Conservation (phyloP, 2,888 invertebrate species). For the Pyrrhia umbra region DNA sequence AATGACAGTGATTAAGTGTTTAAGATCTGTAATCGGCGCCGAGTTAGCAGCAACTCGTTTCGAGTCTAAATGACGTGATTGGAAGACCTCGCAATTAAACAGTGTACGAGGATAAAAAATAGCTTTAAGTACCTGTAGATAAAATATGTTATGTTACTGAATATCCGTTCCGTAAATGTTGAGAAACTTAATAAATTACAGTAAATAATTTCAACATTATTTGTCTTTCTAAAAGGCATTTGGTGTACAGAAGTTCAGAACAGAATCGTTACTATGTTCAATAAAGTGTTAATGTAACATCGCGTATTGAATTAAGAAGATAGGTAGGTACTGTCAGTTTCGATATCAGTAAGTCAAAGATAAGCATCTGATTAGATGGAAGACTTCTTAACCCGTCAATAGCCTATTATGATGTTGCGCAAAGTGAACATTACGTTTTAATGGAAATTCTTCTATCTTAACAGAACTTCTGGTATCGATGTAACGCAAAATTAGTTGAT, state of each 20-base stretch:
- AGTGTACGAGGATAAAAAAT: constrained; percentile 37
- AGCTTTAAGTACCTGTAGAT: constrained; percentile 37
- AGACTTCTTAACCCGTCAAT: constrained; percentile 64
- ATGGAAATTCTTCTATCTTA: constrained; percentile 77
- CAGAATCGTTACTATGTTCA: constrained; percentile 19
- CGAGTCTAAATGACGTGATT: constrained; percentile 64
- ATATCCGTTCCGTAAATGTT: constrained; percentile 28
- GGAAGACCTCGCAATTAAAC: constrained; percentile 51
- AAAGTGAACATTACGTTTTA: constrained; percentile 78
- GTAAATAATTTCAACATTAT: constrained; percentile 39
- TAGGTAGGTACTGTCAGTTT: constrained; percentile 38
- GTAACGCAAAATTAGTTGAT: constrained; percentile 81
- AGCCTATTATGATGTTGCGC: constrained; percentile 73
- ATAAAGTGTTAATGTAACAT: constrained; percentile 40
- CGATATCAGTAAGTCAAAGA: constrained; percentile 52
- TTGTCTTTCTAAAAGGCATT: constrained; percentile 24
- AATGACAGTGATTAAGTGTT: constrained; percentile 58
- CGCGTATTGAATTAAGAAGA: constrained; percentile 26
- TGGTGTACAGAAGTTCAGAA: constrained; percentile 36
- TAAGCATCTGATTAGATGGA: constrained; percentile 58
- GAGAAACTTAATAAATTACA: constrained; percentile 36
- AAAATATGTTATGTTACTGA: constrained; percentile 27
- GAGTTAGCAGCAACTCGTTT: constrained; percentile 61
- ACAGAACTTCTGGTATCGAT: constrained; percentile 74
- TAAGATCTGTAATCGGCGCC: constrained; percentile 52